phyloP scores from a whole-genome alignment of 2,113 vertebrate genomes.

The Pelecanus crispus region DNA sequence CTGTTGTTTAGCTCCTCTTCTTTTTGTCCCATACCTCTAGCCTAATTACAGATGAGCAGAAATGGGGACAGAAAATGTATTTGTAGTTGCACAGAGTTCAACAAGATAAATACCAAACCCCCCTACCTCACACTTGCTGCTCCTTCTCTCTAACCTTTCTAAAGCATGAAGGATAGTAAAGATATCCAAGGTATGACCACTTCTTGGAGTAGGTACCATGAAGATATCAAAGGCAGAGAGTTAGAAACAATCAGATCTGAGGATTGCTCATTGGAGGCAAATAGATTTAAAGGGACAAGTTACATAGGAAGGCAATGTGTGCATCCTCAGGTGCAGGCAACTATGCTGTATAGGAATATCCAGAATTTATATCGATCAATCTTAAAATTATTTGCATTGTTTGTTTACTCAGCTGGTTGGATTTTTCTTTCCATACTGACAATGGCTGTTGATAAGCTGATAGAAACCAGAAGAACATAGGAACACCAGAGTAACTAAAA shows the following conservation, averaged over 20 bases:
- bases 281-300: not conserved
- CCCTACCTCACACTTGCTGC: not conserved
- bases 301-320: not conserved
- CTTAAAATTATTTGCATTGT: not conserved
- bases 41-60: not conserved
- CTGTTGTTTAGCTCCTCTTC: not conserved
- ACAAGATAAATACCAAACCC: not conserved
- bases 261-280: not conserved
- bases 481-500: not conserved
- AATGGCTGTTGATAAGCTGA: not conserved
- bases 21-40: not conserved
- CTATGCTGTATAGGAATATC: not conserved
- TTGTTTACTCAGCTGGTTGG: not conserved
- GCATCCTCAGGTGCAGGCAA: not conserved
- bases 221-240: not conserved
- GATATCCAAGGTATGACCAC: not conserved
- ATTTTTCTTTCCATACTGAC: not conserved
- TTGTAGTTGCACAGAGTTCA: not conserved
- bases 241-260: not conserved
- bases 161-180: not conserved
- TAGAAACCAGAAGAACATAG: not conserved
- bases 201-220: not conserved
- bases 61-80: not conserved
- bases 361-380: not conserved
- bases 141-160: not conserved